These are phyloP conservation scores for Hyles euphorbiae DNA, from an alignment of 1,140 invertebrate species.

Conservation along the genomic window DNA sequence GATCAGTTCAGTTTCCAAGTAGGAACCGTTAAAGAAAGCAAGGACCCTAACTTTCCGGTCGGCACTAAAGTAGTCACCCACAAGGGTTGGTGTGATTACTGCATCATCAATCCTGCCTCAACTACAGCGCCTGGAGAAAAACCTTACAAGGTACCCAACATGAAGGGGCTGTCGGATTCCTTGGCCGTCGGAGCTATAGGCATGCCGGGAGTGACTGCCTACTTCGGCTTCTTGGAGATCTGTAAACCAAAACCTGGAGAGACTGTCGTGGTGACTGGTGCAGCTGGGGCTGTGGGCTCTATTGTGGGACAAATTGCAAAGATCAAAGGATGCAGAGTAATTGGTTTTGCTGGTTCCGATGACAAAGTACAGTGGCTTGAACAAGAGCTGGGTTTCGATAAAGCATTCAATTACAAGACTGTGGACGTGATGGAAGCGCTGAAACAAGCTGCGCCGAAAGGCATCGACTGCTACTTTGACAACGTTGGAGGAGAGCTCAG, in stretches of 20 bases:
- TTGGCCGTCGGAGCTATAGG: conserved; percentile 47
- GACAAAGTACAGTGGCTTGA: conserved; percentile 83
- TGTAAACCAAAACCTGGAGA: conserved; percentile 83
- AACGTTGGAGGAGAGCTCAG: conserved; percentile 82
- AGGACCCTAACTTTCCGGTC: conserved; percentile 69
- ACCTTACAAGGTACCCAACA: conserved; percentile 43
- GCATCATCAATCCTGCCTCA: conserved; percentile 36
- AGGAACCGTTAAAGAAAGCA: conserved; percentile 41
- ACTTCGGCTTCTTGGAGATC: conserved; percentile 83
- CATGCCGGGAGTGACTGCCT: conserved; percentile 78
- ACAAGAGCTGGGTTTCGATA: conserved; percentile 81
- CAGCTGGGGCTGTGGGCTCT: conserved; percentile 82
- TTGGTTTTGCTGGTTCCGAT: conserved; percentile 84
- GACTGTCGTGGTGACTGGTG: conserved; percentile 80
- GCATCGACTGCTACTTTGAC: conserved; percentile 79
- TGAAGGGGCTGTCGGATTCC: conserved; percentile 42
- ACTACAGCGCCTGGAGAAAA: background rate
- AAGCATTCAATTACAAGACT: conserved; percentile 84
- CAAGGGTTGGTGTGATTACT: conserved; percentile 77
- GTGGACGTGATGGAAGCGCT: conserved; percentile 74
- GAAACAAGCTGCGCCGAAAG: conserved; percentile 78
- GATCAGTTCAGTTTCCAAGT: conserved; percentile 59
- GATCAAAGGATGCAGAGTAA: conserved; percentile 81
- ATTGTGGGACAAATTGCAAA: conserved; percentile 86
- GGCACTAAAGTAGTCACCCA: conserved; percentile 74